Base-by-base conservation (phyloP, 2,113 vertebrate genomes). In the Seriola dumerili region DNA sequence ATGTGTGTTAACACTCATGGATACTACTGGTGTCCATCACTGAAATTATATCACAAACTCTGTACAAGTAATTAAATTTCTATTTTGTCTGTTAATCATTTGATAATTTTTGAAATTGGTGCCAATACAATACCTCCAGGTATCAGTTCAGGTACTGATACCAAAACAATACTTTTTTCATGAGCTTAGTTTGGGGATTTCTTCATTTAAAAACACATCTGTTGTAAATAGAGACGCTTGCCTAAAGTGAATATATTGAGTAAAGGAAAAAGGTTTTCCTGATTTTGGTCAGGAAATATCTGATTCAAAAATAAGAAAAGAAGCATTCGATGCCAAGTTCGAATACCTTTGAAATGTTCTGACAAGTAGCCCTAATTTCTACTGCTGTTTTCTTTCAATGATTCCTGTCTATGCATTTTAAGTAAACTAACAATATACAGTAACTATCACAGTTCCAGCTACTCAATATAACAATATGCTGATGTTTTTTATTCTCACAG, bases 1-100 rank as follows among this genome's bases (percentile, higher is more conserved):
- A 84, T 76, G 50, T 59, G 86, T 32, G 66, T 68, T 76, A 62
- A 64, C 54, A 87, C 79, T 58, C 63, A 78, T 52, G 34, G 52
- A 84, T 70, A 65, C 68, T 8, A 52, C 52, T 50, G 40, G 21
- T 65, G 14, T 70, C 13, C 54, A 69, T 9, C 64, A 72, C 46
- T 64, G 32, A 62, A 52, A 77, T 65, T 1, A 29, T 46, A 72
- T n/a, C 61, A 62, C 61, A 46, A 52, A 58, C 10, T 25, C 23
- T 50, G 11, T 46, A 25, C 25, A 70, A 14, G 29, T 67, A 62
- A 68, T 61, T 23, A 2, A 0, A 58, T 68, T 68, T 40, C 6
- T n/a, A 57, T 46, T 13, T 16, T 12, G 25, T 11, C 42, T 52
- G 29, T 29, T 16, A 5, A 17, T 50, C 19, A 63, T 19, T 32